A percentile compares a stretch with the other conserved stretches of the same genome.
Conservation (phyloP, 2,113 vertebrate species). For the Ibidorhyncha struthersii region DNA sequence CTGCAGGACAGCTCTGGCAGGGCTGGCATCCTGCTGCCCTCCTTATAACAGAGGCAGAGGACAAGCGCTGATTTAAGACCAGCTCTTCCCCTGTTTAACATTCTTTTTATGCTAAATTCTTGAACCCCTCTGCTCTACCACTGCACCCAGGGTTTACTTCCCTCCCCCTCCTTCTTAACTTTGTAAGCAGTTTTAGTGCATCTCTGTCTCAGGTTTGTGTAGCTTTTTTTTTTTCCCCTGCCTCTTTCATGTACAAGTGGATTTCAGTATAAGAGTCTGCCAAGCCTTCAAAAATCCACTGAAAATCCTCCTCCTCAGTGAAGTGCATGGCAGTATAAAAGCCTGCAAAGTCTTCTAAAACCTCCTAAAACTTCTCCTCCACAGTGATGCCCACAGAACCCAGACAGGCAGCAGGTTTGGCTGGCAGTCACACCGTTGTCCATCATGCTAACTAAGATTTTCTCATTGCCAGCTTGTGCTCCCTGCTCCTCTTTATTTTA, state of each 20-base stretch:
- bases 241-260: background rate
- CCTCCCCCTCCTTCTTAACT: background rate
- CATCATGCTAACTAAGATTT: background rate
- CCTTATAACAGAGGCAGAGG: rapidly evolving
- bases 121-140: background rate
- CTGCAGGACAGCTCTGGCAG: background rate
- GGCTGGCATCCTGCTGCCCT: background rate
- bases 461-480: background rate
- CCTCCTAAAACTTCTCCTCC: background rate
- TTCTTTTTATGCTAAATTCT: background rate
- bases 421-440: background rate
- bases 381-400: background rate
- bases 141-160: background rate
- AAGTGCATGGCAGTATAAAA: background rate
- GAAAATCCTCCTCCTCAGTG: background rate
- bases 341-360: background rate
- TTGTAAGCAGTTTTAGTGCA: background rate
- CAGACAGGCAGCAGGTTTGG: background rate
- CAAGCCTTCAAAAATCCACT: background rate
- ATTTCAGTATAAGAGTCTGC: background rate
- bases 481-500: background rate
- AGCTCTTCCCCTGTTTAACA: background rate
- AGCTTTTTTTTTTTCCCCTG: background rate
- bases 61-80: background rate
- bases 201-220: background rate